phyloP scores from a whole-genome alignment of 2,797 vertebrate genomes.

The Typhlichthys eigenmanni region DNA sequence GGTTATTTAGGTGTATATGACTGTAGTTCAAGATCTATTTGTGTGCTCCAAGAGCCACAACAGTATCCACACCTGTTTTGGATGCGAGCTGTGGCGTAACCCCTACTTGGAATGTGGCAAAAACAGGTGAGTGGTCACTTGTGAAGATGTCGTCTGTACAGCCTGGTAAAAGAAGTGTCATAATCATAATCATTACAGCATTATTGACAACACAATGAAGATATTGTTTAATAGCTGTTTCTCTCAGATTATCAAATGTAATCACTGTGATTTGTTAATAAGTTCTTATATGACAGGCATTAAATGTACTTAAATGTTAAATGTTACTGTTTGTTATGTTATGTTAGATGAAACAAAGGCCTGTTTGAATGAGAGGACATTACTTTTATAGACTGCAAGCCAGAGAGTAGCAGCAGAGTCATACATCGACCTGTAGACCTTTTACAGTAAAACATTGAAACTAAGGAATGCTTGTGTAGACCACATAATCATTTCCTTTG shows the following conservation, averaged over 20 bases:
- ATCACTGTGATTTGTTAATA: too few relatives aligned
- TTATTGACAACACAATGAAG: too few relatives aligned
- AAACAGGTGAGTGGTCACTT: constrained; percentile 86
- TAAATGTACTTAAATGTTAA: too few relatives aligned
- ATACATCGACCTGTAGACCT: constrained; percentile 29
- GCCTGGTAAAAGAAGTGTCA: constrained; percentile 62
- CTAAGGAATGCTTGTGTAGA: constrained; percentile 6
- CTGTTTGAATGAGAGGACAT: constrained; percentile 56
- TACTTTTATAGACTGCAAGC: constrained; percentile 48
- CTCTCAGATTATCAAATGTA: too few relatives aligned
- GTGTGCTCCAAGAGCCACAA: constrained; percentile 5
- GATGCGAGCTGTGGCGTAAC: constrained; percentile 66
- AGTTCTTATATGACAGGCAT: too few relatives aligned
- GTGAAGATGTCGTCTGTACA: constrained; percentile 86
- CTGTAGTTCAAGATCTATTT: constrained; percentile 6
- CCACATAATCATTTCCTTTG: background rate
- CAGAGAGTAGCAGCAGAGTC: constrained; percentile 20
- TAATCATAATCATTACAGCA: constrained; percentile 1
- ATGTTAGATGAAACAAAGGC: constrained; percentile 22
- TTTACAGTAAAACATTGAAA: constrained; percentile 24
- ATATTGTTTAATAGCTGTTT: too few relatives aligned
- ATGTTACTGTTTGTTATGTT: background rate
- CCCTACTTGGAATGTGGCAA: constrained; percentile 83
- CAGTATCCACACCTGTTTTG: constrained; percentile 74
- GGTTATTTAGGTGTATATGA: background rate